Conservation (phyloP, 37 sponge, comb jelly and placozoan genomes). For the Cliona cf. orientalis region DNA sequence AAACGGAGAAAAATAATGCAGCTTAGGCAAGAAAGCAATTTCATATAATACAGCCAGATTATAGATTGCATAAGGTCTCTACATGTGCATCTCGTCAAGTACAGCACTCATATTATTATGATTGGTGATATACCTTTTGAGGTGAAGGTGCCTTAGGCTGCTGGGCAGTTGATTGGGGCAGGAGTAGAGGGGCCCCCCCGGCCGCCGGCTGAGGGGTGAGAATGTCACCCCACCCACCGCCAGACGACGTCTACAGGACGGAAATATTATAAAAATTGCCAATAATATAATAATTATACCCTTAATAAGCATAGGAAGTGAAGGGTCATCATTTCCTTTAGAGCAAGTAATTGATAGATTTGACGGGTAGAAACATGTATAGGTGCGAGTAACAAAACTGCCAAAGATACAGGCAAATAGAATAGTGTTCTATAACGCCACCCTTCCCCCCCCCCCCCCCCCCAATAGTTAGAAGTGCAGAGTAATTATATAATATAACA, state of each 20-base stretch:
- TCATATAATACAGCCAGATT: not conserved
- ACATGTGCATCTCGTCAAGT: not conserved
- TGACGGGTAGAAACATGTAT: no score
- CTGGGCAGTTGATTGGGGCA: not conserved
- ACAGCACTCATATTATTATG: not conserved
- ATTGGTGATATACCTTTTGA: not conserved
- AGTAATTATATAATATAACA: no score
- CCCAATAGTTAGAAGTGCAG: no score
- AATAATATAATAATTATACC: no score
- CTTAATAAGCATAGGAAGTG: no score
- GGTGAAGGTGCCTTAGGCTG: not conserved
- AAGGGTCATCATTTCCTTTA: no score
- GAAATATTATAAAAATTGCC: no score
- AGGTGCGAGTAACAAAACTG: no score
- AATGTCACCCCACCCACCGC: not conserved
- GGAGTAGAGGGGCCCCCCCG: not conserved
- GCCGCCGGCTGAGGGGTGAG: not conserved
- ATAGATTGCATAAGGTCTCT: not conserved
- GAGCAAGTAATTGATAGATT: no score
- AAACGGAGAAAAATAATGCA: not conserved
- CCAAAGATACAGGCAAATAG: no score
- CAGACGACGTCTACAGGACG: not conserved
- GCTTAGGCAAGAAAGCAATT: not conserved
- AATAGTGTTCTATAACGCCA: no score
- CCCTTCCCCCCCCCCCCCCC: no score